These are phyloP conservation scores for Drosophila yakuba DNA, from an alignment of 1,140 invertebrate genomes.

Conservation along the genomic window DNA sequence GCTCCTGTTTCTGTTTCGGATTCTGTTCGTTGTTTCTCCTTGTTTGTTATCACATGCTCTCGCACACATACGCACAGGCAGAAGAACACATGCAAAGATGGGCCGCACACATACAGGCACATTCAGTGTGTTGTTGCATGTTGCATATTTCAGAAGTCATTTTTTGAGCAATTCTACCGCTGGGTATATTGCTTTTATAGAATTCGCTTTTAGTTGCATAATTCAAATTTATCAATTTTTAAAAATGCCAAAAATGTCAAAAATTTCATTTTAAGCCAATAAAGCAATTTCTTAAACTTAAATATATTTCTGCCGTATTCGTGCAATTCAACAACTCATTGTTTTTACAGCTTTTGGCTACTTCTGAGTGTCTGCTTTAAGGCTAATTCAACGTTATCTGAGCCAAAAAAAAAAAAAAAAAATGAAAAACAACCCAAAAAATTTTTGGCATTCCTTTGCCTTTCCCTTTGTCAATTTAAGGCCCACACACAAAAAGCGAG, in stretches of 20 bases:
- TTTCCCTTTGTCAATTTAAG: constrained; percentile 41
- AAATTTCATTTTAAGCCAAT: too few relatives aligned
- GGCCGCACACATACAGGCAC: too few relatives aligned
- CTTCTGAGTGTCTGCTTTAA: constrained; percentile 12
- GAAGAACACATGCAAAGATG: background rate
- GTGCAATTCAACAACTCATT: constrained; percentile 8
- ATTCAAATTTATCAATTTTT: background rate
- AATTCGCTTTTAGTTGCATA: background rate
- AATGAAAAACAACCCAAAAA: constrained; percentile 13
- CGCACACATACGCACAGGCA: constrained; percentile 28
- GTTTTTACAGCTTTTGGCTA: constrained; percentile 4
- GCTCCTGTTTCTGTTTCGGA: constrained; percentile 39
- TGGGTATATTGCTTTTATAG: constrained; percentile 1
- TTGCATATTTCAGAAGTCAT: constrained; percentile 52
- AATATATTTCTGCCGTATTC: too few relatives aligned
- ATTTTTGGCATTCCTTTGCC: constrained; percentile 43
- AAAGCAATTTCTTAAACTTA: too few relatives aligned
- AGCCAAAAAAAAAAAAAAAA: background rate
- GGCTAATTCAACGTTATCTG: constrained; percentile 44
- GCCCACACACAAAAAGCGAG: constrained; percentile 14
- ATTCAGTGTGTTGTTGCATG: constrained; percentile 35
- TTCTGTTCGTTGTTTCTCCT: constrained; percentile 56
- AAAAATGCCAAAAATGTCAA: too few relatives aligned
- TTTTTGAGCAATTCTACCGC: constrained; percentile 4
- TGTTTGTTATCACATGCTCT: constrained; percentile 61